Conservation (phyloP, 2,113 vertebrate species). For the Amphiprion percula region DNA sequence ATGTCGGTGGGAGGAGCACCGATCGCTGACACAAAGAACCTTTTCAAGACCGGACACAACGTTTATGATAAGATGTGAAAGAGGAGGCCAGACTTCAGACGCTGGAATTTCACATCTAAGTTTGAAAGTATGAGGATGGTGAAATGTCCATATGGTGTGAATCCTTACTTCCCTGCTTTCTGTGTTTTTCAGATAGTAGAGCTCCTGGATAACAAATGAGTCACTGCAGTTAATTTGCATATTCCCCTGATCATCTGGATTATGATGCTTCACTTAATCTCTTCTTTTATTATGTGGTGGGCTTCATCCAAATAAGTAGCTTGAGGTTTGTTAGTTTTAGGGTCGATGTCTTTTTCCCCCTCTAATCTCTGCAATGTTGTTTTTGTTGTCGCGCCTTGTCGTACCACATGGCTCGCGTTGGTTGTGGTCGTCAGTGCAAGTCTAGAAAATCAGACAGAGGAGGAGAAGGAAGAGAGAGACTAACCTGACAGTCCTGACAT, state of each 20-base stretch:
- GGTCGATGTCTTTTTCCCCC: not conserved
- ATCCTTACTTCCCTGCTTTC: not conserved
- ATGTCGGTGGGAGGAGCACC: slow-evolving; percentile 18
- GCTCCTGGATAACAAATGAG: slow-evolving; percentile 31
- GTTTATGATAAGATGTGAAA: slow-evolving; percentile 49
- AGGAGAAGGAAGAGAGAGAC: not conserved
- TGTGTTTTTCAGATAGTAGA: not conserved
- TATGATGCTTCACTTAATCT: slow-evolving; percentile 55
- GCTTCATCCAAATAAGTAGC: slow-evolving; percentile 34
- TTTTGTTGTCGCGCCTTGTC: slow-evolving; percentile 10
- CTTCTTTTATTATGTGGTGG: slow-evolving; percentile 27
- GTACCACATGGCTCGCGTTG: slow-evolving; percentile 51
- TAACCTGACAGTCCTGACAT: slow-evolving; percentile 28
- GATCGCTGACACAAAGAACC: slow-evolving; percentile 53
- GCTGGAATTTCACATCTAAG: slow-evolving; percentile 49
- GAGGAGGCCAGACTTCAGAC: slow-evolving; percentile 5
- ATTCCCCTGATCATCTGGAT: slow-evolving; percentile 53
- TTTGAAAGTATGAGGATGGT: slow-evolving; percentile 3
- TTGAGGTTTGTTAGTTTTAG: slow-evolving; percentile 18
- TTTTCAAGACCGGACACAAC: slow-evolving; percentile 49
- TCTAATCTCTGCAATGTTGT: slow-evolving; percentile 11
- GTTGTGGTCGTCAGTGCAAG: slow-evolving; percentile 45
- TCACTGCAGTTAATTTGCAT: slow-evolving; percentile 42
- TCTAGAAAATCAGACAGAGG: slow-evolving; percentile 2
- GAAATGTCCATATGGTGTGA: not conserved